A percentile compares a stretch with the other conserved stretches of the same genome.
These are phyloP conservation scores for Toxostoma redivivum DNA, from an alignment of 2,113 vertebrate genomes.

Conservation along the genomic window DNA sequence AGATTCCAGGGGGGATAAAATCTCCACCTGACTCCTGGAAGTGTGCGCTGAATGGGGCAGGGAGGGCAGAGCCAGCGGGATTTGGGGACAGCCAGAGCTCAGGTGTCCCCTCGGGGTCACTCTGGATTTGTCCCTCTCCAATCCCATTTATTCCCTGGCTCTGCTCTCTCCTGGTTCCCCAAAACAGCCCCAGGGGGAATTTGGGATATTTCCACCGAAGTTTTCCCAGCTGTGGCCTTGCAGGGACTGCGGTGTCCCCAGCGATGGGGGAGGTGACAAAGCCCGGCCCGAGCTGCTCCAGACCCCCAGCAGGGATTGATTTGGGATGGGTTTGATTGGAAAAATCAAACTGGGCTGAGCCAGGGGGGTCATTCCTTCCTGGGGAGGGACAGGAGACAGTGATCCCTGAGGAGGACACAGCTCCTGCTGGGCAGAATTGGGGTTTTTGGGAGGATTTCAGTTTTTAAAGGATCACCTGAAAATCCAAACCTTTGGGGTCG, in stretches of 20 bases:
- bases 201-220: fast-evolving
- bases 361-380: fast-evolving
- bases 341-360: background rate
- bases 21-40: background rate
- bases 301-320: background rate
- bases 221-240: fast-evolving
- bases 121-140: fast-evolving
- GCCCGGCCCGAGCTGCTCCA: fast-evolving
- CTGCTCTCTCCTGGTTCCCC: background rate
- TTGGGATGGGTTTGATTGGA: background rate
- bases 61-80: background rate
- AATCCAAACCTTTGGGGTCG: background rate
- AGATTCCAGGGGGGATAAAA: background rate
- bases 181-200: fast-evolving
- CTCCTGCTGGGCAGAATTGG: background rate
- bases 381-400: background rate
- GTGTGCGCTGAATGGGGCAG: background rate
- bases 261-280: background rate
- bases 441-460: background rate
- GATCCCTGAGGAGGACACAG: fast-evolving
- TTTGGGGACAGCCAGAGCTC: background rate
- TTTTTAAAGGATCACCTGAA: background rate
- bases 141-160: background rate
- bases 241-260: background rate
- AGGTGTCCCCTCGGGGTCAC: background rate